A percentile compares a stretch with the other conserved stretches of the same genome.
Evolutionary conservation across 2,113 vertebrate species (phyloP).

Genomic region (Xenus cinereus): DNA sequence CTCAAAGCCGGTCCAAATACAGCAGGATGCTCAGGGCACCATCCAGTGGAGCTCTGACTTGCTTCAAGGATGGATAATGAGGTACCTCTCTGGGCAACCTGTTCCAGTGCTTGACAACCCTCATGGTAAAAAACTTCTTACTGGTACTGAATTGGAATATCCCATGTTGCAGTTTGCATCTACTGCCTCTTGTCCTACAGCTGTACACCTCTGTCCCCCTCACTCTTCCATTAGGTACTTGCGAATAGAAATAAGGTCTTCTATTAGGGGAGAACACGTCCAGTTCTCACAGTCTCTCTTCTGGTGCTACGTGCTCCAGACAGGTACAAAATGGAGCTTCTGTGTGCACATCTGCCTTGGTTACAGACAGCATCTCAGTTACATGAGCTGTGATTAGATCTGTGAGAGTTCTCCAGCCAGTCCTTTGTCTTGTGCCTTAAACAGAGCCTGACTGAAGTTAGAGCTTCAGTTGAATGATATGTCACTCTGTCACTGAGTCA

Average conservation of each 20-base stretch:
- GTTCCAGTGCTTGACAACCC: neutral
- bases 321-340: neutral
- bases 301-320: neutral
- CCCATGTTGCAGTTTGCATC: neutral
- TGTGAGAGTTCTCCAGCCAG: neutral
- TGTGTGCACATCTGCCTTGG: neutral
- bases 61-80: neutral
- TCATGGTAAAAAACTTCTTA: neutral
- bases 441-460: neutral
- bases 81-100: neutral
- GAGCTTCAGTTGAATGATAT: neutral
- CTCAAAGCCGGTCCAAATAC: neutral
- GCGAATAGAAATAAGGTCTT: neutral
- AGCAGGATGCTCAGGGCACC: neutral
- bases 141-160: neutral
- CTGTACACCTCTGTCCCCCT: neutral
- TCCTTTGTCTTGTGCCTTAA: neutral
- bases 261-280: neutral
- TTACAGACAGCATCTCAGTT: neutral
- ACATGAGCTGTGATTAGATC: neutral
- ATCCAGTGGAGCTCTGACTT: neutral
- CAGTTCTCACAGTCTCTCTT: neutral
- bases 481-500: neutral
- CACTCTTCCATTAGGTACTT: neutral
- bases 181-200: neutral